Percentiles rank a stretch among this genome's conserved stretches.
Evolutionary conservation across 2,113 vertebrate genomes (phyloP).

Genomic region (Pluvianellus socialis): DNA sequence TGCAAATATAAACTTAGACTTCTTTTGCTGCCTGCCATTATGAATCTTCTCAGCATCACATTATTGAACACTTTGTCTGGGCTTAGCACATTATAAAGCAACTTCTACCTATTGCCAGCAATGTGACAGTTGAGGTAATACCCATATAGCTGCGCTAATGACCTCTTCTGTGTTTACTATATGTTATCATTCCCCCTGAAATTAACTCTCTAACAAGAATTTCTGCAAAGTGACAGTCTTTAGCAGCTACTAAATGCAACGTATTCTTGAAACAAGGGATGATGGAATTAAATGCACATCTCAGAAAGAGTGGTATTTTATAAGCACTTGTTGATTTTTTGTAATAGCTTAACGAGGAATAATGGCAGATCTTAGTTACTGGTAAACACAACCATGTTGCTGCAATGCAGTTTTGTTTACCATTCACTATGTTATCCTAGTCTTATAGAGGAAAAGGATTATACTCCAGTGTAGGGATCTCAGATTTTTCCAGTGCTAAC

Average conservation of each 20-base stretch:
- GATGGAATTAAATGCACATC: not conserved
- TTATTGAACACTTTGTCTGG: not conserved
- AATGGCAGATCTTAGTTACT: not conserved
- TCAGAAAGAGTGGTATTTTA: not conserved
- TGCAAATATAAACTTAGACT: not conserved
- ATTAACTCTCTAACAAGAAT: not conserved
- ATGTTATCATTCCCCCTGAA: constrained; percentile 9
- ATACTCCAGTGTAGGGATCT: not conserved
- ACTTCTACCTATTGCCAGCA: not conserved
- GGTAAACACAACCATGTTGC: not conserved
- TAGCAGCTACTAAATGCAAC: not conserved
- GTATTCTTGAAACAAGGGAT: not conserved
- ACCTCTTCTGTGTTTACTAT: not conserved
- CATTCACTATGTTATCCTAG: not conserved
- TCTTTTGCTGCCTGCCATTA: not conserved
- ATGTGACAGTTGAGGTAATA: not conserved
- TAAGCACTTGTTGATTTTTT: not conserved
- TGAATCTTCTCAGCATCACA: not conserved
- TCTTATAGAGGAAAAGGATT: not conserved
- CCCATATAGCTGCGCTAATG: not conserved
- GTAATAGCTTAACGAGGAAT: not conserved
- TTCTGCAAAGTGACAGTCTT: constrained; percentile 6
- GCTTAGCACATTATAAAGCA: not conserved
- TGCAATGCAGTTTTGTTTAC: not conserved
- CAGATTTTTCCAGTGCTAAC: not conserved